Conservation (phyloP, 2,888 invertebrate genomes). For the Tetrapedia diversipes region DNA sequence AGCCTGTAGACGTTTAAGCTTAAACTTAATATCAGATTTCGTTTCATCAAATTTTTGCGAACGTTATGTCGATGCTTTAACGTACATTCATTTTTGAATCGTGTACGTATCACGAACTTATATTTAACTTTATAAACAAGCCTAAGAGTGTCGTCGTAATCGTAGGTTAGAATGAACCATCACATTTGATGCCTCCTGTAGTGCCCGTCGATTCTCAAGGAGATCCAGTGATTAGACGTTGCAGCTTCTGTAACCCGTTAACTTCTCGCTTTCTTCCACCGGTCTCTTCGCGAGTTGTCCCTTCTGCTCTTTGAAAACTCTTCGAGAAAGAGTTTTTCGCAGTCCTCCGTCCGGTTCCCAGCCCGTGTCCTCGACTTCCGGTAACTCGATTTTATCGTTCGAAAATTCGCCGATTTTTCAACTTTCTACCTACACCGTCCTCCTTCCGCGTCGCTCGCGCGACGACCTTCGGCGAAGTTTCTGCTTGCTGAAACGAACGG, state of each 20-base stretch:
- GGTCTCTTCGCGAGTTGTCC: not conserved
- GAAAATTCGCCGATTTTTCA: not conserved
- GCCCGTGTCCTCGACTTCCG: not conserved
- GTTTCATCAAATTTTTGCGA: not conserved
- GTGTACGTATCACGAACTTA: not conserved
- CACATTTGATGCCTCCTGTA: not conserved
- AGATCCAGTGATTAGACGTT: conserved; percentile 1
- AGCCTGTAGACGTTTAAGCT: too few species aligned
- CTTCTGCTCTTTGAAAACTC: not conserved
- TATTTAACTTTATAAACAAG: too few species aligned
- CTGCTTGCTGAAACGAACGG: conserved; percentile 15
- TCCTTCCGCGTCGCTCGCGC: too few species aligned
- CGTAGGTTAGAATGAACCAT: not conserved
- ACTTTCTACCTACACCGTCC: not conserved
- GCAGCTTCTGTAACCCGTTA: not conserved
- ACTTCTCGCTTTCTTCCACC: not conserved
- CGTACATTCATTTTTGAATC: not conserved
- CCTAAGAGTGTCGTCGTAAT: too few species aligned
- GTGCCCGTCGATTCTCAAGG: not conserved
- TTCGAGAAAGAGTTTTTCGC: conserved; percentile 18
- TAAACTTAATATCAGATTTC: too few species aligned
- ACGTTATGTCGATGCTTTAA: not conserved
- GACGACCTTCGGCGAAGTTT: not conserved
- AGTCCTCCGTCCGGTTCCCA: not conserved
- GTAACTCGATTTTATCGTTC: not conserved